Evolutionary conservation across 2,888 invertebrate genomes (phyloP), one percentile per base, ranked within the genome.

Genomic region (Ernsta delagoae): DNA sequence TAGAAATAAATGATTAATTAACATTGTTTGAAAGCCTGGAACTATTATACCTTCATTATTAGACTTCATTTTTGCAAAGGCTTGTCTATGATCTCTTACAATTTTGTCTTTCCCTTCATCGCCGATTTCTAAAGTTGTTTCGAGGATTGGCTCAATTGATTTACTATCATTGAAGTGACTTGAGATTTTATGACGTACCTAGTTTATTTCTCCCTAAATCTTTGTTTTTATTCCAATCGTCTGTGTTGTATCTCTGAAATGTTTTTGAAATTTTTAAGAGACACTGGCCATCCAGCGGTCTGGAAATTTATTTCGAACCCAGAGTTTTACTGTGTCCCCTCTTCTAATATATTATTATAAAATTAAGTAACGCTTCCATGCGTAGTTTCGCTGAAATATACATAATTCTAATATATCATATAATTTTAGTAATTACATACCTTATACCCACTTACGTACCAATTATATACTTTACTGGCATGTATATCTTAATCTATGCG

Each of bases 381-480:
- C 90, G 90, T 93, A 93, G 92, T 87, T 85, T 84, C 85, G 92
- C 92, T 90, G 90, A 86, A 80, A 82, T 88, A 85, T 86, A 81
- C 84, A 83, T 88, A 89, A 79, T 86, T 89, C 85, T 89, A 90
- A 77, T 83, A 83, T 88, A 90, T 87, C 88, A 73, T 92, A 92
- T 92, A 90, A 90, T 92, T 92, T 90, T 91, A 92, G 90, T 90
- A 83, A 80, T 82, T 86, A 89, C 86, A 85, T 84, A 90, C 89
- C 90, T 87, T 90, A 78, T 91, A 92, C 87, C 91, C 90, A 86
- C 82, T 89, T 91, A 87, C 83, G 87, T 88, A 89, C 81, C 83
- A 84, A 87, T 79, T 79, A 76, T 87, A 89, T 90, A 89, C 83
- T 90, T 90, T 89, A 90, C 88, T 87, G 89, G 81, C 83, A 83